phyloP scores from a whole-genome alignment of 2,113 vertebrate species.

The Eurypyga helias region DNA sequence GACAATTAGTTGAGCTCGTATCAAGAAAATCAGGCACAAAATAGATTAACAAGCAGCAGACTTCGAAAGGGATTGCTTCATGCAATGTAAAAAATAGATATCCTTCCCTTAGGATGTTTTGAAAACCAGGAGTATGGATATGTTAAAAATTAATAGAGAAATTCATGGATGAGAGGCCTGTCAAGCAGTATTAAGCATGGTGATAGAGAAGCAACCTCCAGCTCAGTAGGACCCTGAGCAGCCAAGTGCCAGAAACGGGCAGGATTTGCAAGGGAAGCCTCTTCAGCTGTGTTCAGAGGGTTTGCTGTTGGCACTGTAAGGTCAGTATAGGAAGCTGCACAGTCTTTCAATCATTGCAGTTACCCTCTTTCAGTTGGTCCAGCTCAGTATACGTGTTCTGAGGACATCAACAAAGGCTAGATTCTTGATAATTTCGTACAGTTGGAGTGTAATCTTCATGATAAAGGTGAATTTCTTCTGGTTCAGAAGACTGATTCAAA shows the following conservation, averaged over 20 bases:
- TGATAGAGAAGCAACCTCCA: not conserved
- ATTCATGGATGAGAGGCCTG: slow-evolving; percentile 24
- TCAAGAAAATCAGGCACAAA: not conserved
- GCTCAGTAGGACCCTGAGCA: not conserved
- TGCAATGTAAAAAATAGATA: not conserved
- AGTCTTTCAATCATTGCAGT: not conserved
- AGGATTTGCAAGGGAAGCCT: not conserved
- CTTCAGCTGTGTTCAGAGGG: not conserved
- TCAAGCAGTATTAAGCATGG: not conserved
- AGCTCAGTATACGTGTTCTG: not conserved
- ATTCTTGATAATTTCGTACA: not conserved
- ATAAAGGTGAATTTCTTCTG: not conserved
- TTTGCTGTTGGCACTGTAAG: not conserved
- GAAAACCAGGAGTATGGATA: not conserved
- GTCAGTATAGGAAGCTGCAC: not conserved
- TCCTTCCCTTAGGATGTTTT: not conserved
- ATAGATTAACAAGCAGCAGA: not conserved
- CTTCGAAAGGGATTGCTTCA: not conserved
- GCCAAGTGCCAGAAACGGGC: accelerated
- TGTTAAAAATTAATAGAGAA: slow-evolving; percentile 42
- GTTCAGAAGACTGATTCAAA: not conserved
- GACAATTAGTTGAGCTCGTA: not conserved
- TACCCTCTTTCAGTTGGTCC: not conserved
- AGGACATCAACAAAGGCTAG: not conserved
- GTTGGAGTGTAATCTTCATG: not conserved